These are phyloP conservation scores for Chionodraco myersi DNA, from an alignment of 2,113 vertebrate genomes.

Conservation along the genomic window DNA sequence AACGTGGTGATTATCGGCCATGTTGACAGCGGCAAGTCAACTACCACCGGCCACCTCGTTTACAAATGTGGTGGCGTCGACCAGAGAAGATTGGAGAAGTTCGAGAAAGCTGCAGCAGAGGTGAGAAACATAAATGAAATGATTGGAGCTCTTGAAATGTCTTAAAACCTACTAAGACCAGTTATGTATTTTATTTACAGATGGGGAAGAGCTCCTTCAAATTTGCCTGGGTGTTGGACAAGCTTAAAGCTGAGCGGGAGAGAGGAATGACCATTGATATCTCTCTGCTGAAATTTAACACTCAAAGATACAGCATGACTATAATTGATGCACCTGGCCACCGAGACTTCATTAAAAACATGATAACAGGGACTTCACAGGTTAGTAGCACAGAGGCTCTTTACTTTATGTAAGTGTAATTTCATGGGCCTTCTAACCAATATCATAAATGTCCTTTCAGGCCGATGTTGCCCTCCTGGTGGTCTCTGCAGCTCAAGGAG, in stretches of 20 bases:
- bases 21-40: conserved; percentile 87
- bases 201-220: conserved; percentile 88
- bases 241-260: conserved; percentile 86
- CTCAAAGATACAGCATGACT: conserved; percentile 84
- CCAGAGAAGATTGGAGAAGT: conserved; percentile 83
- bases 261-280: conserved; percentile 88
- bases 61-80: conserved; percentile 86
- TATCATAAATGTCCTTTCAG: conserved; percentile 51
- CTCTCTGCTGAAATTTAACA: conserved; percentile 85
- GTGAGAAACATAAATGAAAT: conserved; percentile 39
- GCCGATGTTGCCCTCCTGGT: conserved; percentile 84
- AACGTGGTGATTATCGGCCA: conserved; percentile 87
- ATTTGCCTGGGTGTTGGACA: conserved; percentile 87
- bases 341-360: conserved; percentile 89
- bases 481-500: conserved; percentile 83
- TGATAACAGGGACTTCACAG: conserved; percentile 89
- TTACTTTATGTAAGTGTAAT: rapidly evolving
- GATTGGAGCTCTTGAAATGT: background rate
- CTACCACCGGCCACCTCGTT: conserved; percentile 84
- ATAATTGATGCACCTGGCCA: conserved; percentile 88
- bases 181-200: conserved; percentile 49
- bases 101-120: conserved; percentile 83
- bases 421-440: rapidly evolving
- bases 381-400: conserved; percentile 31
- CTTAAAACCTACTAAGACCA: background rate